Conservation (phyloP, 1,140 invertebrate species). For the Andrena cerasifolii region DNA sequence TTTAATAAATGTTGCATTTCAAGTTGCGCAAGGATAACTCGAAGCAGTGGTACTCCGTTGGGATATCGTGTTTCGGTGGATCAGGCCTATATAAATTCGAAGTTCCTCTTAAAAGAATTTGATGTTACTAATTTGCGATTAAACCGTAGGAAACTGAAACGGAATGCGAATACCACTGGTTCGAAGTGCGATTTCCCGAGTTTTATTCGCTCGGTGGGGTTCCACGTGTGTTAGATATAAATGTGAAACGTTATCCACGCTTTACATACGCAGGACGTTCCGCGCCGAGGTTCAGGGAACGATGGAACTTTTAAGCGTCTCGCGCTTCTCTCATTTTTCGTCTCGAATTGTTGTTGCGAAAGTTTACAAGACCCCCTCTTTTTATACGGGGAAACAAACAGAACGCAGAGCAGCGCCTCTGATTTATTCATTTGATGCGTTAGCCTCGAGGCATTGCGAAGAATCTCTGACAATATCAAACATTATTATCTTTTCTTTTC, state of each 20-base stretch:
- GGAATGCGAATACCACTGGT: conserved; percentile 18
- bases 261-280: conserved; percentile 49
- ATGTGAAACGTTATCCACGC: conserved; percentile 23
- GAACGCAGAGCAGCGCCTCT: conserved; percentile 38
- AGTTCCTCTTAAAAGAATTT: background rate
- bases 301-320: conserved; percentile 35
- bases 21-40: background rate
- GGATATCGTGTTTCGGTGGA: background rate
- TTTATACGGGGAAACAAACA: background rate
- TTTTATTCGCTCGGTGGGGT: conserved; percentile 3
- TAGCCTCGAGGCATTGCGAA: background rate
- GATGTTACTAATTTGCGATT: background rate
- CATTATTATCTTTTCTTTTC: conserved; percentile 12
- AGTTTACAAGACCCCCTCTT: background rate
- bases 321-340: conserved; percentile 1
- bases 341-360: conserved; percentile 27
- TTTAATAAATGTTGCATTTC: conserved; percentile 29
- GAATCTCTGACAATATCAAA: conserved; percentile 20
- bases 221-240: conserved; percentile 24
- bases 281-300: conserved; percentile 4
- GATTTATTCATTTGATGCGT: conserved; percentile 29
- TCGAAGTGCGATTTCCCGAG: conserved; percentile 5
- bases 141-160: background rate
- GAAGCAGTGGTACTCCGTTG: conserved; percentile 6
- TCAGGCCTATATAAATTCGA: background rate